A percentile compares a stretch with the other conserved stretches of the same genome.
phyloP scores from a whole-genome alignment of 2,888 invertebrate genomes.

The Chironomus riparius region DNA sequence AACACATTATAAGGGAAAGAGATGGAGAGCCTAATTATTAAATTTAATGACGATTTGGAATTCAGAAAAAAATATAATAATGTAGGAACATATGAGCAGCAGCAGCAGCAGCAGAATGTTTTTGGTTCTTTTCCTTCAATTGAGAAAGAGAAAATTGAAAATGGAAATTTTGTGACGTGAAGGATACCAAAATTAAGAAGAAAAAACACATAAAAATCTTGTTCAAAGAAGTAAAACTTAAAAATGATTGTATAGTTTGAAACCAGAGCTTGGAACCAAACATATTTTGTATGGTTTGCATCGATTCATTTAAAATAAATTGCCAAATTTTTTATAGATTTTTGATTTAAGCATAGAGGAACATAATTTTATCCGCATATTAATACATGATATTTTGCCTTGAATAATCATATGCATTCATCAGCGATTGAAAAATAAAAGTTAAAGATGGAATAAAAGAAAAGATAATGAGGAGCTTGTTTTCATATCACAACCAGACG shows the following conservation, averaged over 20 bases:
- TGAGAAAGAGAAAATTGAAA: neutral
- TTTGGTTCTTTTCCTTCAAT: neutral
- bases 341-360: too few species aligned
- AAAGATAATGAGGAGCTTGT: neutral
- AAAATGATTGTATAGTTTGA: too few species aligned
- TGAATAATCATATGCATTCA: too few species aligned
- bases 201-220: neutral
- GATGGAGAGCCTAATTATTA: slow-evolving; percentile 6
- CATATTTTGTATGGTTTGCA: too few species aligned
- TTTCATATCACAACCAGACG: neutral
- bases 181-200: neutral
- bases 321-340: too few species aligned
- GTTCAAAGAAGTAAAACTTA: neutral
- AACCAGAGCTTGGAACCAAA: neutral
- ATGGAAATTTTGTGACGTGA: neutral
- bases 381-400: too few species aligned
- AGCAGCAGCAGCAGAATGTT: neutral
- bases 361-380: too few species aligned
- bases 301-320: too few species aligned
- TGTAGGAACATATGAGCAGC: neutral
- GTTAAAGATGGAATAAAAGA: too few species aligned
- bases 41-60: slow-evolving; percentile 1
- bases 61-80: neutral
- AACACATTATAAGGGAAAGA: neutral
- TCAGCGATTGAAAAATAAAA: neutral